Conservation (phyloP, 2,797 vertebrate species). For the Heteromormyrus szaboi region DNA sequence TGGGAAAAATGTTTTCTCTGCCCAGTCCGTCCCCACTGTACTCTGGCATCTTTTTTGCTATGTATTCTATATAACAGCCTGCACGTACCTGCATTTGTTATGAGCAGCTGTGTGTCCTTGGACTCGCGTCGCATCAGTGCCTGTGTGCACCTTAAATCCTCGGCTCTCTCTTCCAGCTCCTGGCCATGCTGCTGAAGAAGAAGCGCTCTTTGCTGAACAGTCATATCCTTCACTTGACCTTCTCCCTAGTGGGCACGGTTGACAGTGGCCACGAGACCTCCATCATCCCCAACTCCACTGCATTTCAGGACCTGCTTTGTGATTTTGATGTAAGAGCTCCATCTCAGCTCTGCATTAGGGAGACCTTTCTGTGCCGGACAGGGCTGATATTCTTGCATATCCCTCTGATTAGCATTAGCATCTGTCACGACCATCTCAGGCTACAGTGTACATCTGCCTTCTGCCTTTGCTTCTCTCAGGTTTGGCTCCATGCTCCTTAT, state of each 20-base stretch:
- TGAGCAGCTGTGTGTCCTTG: background rate
- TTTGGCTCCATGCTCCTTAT: constrained; percentile 97
- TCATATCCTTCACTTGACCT: constrained; percentile 95
- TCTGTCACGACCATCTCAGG: background rate
- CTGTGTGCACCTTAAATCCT: background rate
- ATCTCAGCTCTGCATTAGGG: background rate
- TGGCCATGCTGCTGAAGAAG: constrained; percentile 97
- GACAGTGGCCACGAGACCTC: constrained; percentile 96
- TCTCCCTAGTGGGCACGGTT: constrained; percentile 95
- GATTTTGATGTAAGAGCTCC: constrained; percentile 83
- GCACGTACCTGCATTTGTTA: background rate
- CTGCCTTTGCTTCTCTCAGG: constrained; percentile 57
- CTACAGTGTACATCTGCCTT: background rate
- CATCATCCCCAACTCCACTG: constrained; percentile 95
- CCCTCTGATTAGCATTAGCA: background rate
- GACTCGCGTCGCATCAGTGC: background rate
- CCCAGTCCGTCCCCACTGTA: background rate
- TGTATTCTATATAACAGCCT: background rate
- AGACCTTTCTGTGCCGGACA: background rate
- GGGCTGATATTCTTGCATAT: background rate
- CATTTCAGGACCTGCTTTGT: constrained; percentile 95
- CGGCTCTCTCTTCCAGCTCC: constrained; percentile 59
- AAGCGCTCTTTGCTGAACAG: constrained; percentile 93
- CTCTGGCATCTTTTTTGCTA: background rate
- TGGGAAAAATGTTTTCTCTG: background rate